A percentile compares a stretch with the other conserved stretches of the same genome.
Conservation (phyloP, 2,797 vertebrate genomes). For the Acanthornis magna region DNA sequence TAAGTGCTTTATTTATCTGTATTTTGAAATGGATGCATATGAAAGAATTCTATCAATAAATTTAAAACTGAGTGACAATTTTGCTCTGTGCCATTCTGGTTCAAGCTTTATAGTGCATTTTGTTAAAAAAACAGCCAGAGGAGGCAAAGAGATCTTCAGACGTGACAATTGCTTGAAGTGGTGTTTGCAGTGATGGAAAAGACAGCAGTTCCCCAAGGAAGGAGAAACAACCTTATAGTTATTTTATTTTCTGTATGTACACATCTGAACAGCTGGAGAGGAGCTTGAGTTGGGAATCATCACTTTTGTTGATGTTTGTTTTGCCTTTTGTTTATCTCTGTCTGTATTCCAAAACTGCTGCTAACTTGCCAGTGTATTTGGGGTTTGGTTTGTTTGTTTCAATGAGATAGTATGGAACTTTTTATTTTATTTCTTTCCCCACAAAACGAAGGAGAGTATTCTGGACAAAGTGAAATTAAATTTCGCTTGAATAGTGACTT, state of each 20-base stretch:
- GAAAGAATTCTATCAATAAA: neutral
- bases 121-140: neutral
- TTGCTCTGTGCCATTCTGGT: neutral
- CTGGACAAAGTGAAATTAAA: neutral
- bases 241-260: constrained; percentile 39
- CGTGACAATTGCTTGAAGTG: constrained; percentile 40
- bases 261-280: constrained; percentile 13
- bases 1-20: neutral
- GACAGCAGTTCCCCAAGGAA: constrained; percentile 56
- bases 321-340: neutral
- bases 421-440: fast-evolving
- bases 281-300: constrained; percentile 16
- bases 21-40: neutral
- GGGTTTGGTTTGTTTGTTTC: neutral
- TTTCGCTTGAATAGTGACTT: neutral
- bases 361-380: neutral
- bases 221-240: constrained; percentile 3
- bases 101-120: neutral
- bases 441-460: neutral
- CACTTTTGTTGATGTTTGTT: constrained; percentile 29
- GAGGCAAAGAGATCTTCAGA: neutral
- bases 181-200: constrained; percentile 57
- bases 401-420: neutral
- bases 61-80: neutral
- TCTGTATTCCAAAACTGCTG: neutral